Base-by-base conservation (phyloP, 2,113 vertebrate species). In the Malurus melanocephalus region DNA sequence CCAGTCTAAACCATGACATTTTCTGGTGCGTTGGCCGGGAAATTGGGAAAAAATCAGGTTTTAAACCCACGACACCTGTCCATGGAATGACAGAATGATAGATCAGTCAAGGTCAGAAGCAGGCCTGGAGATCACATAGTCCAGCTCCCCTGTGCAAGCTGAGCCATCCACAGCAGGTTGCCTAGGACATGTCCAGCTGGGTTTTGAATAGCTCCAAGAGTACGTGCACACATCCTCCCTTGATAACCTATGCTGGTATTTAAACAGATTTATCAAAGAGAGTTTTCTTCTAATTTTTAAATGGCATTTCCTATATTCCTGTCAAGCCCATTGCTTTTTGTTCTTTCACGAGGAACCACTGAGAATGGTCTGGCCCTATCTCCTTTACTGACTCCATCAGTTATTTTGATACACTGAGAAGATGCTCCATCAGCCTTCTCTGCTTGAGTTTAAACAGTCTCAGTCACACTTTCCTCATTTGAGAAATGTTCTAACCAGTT, bases 101-200 rank as follows among this genome's bases (percentile, higher is more conserved):
- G 15, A 60, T 7, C 0, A 0, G 7, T 0, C 60, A 20, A 35
- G 18, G 23, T 43, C 42, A 53, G 65, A 69, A 74, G 46, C 8
- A 56, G 19, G 9, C 6, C 79, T 52, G 73, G 28, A 77, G 12
- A 38, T 68, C n/a, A 51, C 15, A 12, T 14, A 43, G 35, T 43
- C 20, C n/a, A 43, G 14, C 3, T 52, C 1, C 15, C 6, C 35
- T 32, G 6, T 53, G 28, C 28, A 57, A 27, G 8, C 15, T 76
- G n/a, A 22, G 4, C 20, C 23, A 61, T n/a, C 26, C 56, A 46
- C 13, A 73, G 20, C 16, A 72, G 28, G 9, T 42, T 83, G 24
- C 33, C 45, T 14, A 66, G 60, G n/a, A 24, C 22, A 16, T 9
- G 12, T 38, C 22, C 27, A 59, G 27, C 8, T 38, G 38, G 10